phyloP scores from a whole-genome alignment of 2,113 vertebrate genomes.

The Galemys pyrenaicus region DNA sequence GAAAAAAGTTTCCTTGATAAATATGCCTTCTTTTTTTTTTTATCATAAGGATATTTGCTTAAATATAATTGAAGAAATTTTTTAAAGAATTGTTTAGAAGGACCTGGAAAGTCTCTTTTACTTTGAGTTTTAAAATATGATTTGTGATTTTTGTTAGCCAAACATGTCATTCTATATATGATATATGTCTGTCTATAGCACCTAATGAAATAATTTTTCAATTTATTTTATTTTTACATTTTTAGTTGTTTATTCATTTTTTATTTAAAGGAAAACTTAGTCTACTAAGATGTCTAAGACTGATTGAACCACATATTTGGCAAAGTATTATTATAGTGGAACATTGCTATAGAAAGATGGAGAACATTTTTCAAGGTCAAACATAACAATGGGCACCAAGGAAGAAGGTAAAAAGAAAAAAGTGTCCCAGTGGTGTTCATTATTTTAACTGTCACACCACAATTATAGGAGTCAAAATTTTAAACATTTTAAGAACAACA shows the following conservation, averaged over 20 bases:
- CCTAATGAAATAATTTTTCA: not conserved
- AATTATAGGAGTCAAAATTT: not conserved
- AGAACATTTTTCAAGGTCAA: not conserved
- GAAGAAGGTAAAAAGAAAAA: not conserved
- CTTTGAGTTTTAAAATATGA: slow-evolving; percentile 23
- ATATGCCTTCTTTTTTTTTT: not conserved
- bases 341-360: not conserved
- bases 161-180: not conserved
- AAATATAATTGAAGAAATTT: not conserved
- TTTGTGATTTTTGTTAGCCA: not conserved
- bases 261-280: not conserved
- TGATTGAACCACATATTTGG: not conserved
- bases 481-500: not conserved
- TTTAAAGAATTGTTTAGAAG: not conserved
- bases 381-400: not conserved
- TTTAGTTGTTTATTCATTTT: too few species aligned
- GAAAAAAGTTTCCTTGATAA: not conserved
- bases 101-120: not conserved
- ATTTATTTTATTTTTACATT: too few species aligned
- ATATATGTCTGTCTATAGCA: not conserved
- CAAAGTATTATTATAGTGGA: not conserved
- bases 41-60: not conserved
- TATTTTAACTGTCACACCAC: not conserved
- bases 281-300: not conserved
- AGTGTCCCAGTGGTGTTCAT: not conserved